phyloP scores from a whole-genome alignment of 2,113 vertebrate species.

The Xiphophorus hellerii region DNA sequence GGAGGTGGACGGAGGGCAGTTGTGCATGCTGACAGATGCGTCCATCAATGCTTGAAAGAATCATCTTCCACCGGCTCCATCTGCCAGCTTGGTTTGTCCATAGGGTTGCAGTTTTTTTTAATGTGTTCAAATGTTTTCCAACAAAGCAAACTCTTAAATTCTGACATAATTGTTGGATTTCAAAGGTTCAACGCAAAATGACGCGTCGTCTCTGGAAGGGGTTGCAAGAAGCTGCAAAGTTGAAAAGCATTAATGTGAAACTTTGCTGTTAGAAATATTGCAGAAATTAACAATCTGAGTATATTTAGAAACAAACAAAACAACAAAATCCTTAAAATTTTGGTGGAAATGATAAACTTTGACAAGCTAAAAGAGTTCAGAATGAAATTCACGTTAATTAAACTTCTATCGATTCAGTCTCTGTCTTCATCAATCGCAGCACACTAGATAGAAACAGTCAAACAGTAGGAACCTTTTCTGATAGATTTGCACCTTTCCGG shows the following conservation, averaged over 20 bases:
- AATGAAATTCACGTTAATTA: conserved; percentile 1
- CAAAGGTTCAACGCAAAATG: background rate
- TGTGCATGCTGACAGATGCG: conserved; percentile 62
- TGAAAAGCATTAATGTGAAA: background rate
- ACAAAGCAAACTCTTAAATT: background rate
- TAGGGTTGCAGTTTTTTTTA: conserved; percentile 10
- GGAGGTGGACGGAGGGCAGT: conserved; percentile 8
- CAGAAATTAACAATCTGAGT: background rate
- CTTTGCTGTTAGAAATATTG: background rate
- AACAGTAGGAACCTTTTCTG: conserved; percentile 3
- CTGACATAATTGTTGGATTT: background rate
- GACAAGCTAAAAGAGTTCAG: background rate
- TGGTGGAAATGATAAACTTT: background rate
- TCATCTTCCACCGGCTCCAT: conserved; percentile 66
- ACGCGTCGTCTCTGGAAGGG: too few relatives aligned
- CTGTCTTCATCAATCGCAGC: background rate
- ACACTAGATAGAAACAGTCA: background rate
- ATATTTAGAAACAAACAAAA: too few relatives aligned
- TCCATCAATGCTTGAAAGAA: conserved; percentile 61
- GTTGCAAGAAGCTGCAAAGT: background rate
- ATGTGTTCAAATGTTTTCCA: background rate
- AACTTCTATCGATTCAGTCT: background rate
- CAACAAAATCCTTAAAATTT: too few relatives aligned
- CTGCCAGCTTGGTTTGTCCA: conserved; percentile 34
- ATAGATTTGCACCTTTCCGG: background rate